phyloP scores from a whole-genome alignment of 92 coral and sea anemone species.

The Umimayanthus kanabou region DNA sequence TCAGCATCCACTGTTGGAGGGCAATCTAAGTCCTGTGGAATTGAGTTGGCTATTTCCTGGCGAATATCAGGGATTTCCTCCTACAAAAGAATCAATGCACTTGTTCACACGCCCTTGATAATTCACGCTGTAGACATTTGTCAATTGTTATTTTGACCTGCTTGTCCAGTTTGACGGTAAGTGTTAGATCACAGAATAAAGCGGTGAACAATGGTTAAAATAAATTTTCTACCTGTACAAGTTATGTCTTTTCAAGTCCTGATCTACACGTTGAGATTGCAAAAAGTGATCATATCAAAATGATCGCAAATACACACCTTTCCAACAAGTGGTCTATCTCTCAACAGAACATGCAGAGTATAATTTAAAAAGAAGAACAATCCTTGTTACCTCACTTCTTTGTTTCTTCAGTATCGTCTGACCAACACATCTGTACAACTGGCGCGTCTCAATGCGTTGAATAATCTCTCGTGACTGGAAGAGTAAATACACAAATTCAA shows the following conservation, averaged over 20 bases:
- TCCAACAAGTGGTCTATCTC: not conserved
- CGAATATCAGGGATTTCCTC: slow-evolving; percentile 74
- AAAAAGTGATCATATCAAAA: not conserved
- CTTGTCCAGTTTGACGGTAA: too few relatives aligned
- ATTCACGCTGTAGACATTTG: not conserved
- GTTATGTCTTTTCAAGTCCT: not conserved
- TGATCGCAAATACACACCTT: not conserved
- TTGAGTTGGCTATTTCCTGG: slow-evolving; percentile 46
- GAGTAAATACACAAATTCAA: not conserved
- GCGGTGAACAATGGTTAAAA: not conserved
- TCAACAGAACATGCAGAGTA: not conserved
- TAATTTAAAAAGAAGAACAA: not conserved
- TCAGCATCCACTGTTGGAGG: slow-evolving; percentile 52
- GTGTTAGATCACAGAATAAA: not conserved
- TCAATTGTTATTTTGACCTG: not conserved
- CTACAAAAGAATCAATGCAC: slow-evolving; percentile 9
- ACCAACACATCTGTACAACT: slow-evolving; percentile 87
- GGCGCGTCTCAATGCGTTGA: slow-evolving; percentile 70
- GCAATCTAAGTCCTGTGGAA: slow-evolving; percentile 49
- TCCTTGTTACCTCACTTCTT: slow-evolving; percentile 55
- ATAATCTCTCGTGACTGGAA: slow-evolving; percentile 71
- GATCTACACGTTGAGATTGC: not conserved
- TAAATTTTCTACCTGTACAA: not conserved
- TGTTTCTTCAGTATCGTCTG: slow-evolving; percentile 63
- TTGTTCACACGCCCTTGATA: too few relatives aligned